Base-by-base conservation (phyloP, 2,888 invertebrate genomes). In the Coenonympha glycerion region DNA sequence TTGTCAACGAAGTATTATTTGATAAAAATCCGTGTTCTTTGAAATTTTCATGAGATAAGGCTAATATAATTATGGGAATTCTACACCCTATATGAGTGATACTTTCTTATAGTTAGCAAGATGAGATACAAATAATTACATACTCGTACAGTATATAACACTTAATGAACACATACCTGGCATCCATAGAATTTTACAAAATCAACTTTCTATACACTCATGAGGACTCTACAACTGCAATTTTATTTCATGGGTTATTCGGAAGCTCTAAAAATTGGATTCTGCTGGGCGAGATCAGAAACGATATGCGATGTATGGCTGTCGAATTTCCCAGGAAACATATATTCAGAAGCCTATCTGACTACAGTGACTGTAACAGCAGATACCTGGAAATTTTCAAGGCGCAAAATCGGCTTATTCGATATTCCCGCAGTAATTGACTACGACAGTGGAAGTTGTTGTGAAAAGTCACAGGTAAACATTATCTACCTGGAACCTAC, bases 281-380 rank as follows among this genome's bases (percentile, higher is more conserved):
- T 13, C 49, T 73, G 8, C 62, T 73, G 18, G 73, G 73, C 2
- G 24, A 42, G 92, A 78, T 72, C 84, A 75, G 74, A 91, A 45
- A 70, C 72, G 3, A 84, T 86, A 6, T 88, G 79, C 55, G 88
- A 89, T 55, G 87, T 89, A 0, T 93, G 80, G 92, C 85, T 76
- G 76, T 71, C 83, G 6, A 89, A 89, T 49, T 69, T 69, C 4
- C 66, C 75, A 53, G 73, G 76, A 13, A 79, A 71, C 45, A 66
- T 60, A 57, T 78, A 75, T 52, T 73, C 74, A 13, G 71, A 49
- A 49, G 47, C 47, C 3, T 69, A 72, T 49, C 34, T 53, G 1
- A 59, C 16, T 2, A 61, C 50, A 40, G 48, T 30, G 3, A n/a
- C 52, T 0, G 52, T 64, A 5, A 52, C 59, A 0, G 6, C 47